Conservation (phyloP, 2,888 invertebrate genomes). For the Pegoplata infirma region DNA sequence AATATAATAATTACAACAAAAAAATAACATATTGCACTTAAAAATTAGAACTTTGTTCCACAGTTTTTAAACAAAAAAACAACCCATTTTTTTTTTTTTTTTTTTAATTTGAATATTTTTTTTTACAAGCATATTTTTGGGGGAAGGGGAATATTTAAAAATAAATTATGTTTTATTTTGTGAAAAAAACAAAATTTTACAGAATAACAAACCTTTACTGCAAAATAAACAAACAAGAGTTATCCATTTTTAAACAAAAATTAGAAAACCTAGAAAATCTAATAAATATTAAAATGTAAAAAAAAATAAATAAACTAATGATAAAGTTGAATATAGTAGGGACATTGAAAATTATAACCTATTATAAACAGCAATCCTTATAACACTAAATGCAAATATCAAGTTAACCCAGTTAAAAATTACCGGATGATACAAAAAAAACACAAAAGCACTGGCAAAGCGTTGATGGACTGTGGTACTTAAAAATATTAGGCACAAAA, state of each 20-base stretch:
- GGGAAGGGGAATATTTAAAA: conserved; percentile 4
- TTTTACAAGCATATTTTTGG: conserved; percentile 11
- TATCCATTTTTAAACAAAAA: not conserved
- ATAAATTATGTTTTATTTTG: not conserved
- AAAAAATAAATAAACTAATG: too few relatives aligned
- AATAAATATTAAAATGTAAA: too few relatives aligned
- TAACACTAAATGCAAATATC: too few relatives aligned
- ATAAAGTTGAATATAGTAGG: too few relatives aligned
- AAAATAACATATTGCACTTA: conserved; percentile 61
- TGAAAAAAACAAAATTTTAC: not conserved
- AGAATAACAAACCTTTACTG: conserved; percentile 34
- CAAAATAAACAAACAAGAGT: not conserved
- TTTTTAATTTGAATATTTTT: conserved; percentile 8
- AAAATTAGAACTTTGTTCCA: conserved; percentile 59
- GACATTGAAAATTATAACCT: too few relatives aligned
- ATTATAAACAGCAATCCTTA: too few relatives aligned
- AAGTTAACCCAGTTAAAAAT: too few relatives aligned
- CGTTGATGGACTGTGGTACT: too few relatives aligned
- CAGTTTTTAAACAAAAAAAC: conserved; percentile 48
- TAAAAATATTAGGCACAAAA: too few relatives aligned
- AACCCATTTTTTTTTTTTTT: conserved; percentile 39
- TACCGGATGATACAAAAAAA: too few relatives aligned
- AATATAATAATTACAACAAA: conserved; percentile 42
- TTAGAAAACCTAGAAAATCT: too few relatives aligned
- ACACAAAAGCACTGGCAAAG: too few relatives aligned